Evolutionary conservation across 2,888 invertebrate genomes (phyloP), one percentile per base, ranked within the genome.

Genomic region (Melanchra persicariae): DNA sequence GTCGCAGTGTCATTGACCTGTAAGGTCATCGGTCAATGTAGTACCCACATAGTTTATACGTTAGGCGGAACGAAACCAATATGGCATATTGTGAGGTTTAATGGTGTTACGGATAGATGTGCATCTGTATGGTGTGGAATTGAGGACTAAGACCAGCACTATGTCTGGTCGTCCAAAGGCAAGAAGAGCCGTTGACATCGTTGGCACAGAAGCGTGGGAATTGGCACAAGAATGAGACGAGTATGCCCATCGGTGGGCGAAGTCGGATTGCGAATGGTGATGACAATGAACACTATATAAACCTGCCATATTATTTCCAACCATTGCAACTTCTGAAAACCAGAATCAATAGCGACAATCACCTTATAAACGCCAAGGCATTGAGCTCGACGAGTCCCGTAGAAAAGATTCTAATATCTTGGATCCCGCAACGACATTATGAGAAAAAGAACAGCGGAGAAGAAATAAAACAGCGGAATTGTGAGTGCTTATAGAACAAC

Each of bases 21-120:
- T 62, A 87, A 90, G 90, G 91, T 91, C 91, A 89, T 78, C 85
- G 87, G 90, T 90, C 89, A 91, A 81, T 60, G 54, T 69, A 76
- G 68, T 62, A 70, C 68, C 67, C 73, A 78, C 65, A 75, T 57
- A 70, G 43, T 37, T 59, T 67, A 76, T 61, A 76, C 57, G 58
- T 59, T 51, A 59, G 52, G 60, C 81, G 79, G 57, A 82, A 81
- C 74, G 74, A 64, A 77, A 68, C 74, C 57, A 65, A 79, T 70
- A 75, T 67, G 64, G 55, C 40, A 30, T 49, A 63, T 37, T 30
- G 49, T 40, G n/a, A 37, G 59, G 45, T 51, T 57, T 55, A 34
- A 40, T 63, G 37, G n/a, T 47, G 47, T 49, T 40, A 62, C 43
- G 43, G 43, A 15, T 19, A 15, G 47, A 58, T 60, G 59, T 52